Conservation (phyloP, 2,113 vertebrate species). For the Cyanoliseus patagonus region DNA sequence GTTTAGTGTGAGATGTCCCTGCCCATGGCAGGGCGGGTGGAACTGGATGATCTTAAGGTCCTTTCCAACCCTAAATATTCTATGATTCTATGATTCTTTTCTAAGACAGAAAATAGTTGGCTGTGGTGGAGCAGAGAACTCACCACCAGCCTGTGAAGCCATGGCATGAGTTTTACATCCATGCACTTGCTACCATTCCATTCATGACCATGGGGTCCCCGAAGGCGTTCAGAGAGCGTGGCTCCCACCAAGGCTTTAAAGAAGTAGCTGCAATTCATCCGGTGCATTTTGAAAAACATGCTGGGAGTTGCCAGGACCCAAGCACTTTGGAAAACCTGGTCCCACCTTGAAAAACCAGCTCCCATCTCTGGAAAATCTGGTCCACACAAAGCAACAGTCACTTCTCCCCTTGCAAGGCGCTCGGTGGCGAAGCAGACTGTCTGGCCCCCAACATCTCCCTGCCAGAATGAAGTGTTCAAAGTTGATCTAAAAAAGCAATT, state of each 20-base stretch:
- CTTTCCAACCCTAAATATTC: no score
- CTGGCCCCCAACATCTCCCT: background rate
- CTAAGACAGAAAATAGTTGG: background rate
- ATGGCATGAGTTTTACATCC: fast-evolving
- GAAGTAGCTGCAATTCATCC: background rate
- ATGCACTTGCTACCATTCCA: fast-evolving
- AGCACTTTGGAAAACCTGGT: background rate
- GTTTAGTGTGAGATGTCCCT: no score
- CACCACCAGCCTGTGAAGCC: fast-evolving
- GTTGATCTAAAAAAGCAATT: background rate
- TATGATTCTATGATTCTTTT: no score
- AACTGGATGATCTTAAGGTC: no score
- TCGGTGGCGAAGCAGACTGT: background rate
- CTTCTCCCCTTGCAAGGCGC: background rate
- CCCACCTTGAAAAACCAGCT: constrained; percentile 60
- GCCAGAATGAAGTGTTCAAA: background rate
- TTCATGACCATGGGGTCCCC: fast-evolving
- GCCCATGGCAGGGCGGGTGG: no score
- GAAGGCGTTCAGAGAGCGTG: fast-evolving
- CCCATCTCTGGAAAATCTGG: constrained; percentile 32
- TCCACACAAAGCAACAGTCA: background rate
- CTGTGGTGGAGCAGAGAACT: background rate
- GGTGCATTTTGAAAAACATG: background rate
- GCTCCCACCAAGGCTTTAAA: background rate
- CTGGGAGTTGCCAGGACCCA: constrained; percentile 7